phyloP scores from a whole-genome alignment of 2,888 invertebrate species.

The Phyllotreta cruciferae region DNA sequence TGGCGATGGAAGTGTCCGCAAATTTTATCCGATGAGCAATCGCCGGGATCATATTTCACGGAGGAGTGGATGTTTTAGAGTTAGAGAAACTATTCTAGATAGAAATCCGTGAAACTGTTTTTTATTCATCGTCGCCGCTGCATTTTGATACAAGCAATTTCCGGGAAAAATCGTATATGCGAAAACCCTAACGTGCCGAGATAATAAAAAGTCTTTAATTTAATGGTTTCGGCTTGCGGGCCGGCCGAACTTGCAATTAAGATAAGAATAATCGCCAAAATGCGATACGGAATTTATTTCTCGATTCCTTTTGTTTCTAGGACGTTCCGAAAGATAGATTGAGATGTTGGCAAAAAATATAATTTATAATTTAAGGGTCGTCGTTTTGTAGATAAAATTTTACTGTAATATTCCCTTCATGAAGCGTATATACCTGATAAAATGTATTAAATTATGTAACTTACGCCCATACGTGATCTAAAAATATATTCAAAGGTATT shows the following conservation, averaged over 20 bases:
- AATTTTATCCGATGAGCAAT: constrained; percentile 9
- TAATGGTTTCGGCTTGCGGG: constrained; percentile 44
- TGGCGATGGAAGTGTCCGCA: no score
- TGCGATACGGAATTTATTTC: constrained; percentile 44
- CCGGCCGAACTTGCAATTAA: constrained; percentile 53
- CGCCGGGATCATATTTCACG: constrained; percentile 7
- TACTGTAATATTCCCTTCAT: no score
- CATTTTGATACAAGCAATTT: constrained; percentile 37
- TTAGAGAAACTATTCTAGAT: constrained; percentile 4
- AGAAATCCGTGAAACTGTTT: constrained; percentile 10
- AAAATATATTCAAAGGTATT: no score
- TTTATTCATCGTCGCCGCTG: constrained; percentile 18
- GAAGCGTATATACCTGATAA: no score
- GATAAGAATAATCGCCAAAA: constrained; percentile 50
- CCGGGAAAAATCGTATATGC: constrained; percentile 45
- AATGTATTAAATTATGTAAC: no score
- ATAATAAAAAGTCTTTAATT: constrained; percentile 52
- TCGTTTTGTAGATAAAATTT: no score
- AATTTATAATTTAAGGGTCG: no score
- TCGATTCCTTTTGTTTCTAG: constrained; percentile 40
- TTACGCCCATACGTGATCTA: no score
- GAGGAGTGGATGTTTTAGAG: neutral
- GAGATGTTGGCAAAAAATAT: no score
- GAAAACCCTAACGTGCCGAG: constrained; percentile 48
- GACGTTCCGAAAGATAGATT: no score